Conservation (phyloP, 2,797 vertebrate species). For the Danionella dracula region DNA sequence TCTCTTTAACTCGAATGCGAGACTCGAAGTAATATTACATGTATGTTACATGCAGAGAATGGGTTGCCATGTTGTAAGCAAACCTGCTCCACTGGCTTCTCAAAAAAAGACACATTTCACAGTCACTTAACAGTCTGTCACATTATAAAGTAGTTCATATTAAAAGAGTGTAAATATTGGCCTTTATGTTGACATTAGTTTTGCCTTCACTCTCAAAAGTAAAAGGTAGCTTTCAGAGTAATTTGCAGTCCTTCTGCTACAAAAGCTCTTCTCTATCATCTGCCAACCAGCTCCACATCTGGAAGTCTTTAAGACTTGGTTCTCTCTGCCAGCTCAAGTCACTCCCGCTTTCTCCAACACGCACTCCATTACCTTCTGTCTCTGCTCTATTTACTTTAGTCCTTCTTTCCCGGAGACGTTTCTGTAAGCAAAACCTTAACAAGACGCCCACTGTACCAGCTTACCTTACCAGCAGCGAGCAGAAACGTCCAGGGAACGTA, state of each 20-base stretch:
- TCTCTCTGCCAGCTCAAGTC: constrained; percentile 73
- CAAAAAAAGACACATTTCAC: neutral
- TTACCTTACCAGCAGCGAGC: too few species aligned
- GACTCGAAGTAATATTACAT: too few species aligned
- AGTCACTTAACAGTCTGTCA: neutral
- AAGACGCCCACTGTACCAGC: constrained; percentile 27
- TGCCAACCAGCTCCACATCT: constrained; percentile 67
- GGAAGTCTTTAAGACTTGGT: constrained; percentile 76
- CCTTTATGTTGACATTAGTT: neutral
- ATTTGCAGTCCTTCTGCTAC: constrained; percentile 30
- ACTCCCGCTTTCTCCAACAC: constrained; percentile 48
- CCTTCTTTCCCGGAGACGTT: constrained; percentile 30
- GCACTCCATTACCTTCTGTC: constrained; percentile 42
- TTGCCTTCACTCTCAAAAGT: too few species aligned
- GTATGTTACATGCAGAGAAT: too few species aligned
- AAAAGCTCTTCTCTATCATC: constrained; percentile 44
- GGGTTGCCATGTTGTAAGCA: too few species aligned
- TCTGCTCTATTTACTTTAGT: constrained; percentile 41
- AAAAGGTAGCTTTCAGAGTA: neutral
- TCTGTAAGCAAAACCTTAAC: constrained; percentile 27
- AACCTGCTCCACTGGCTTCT: too few species aligned
- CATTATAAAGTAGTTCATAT: neutral
- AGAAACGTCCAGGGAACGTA: too few species aligned
- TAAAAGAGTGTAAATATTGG: neutral
- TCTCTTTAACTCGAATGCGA: too few species aligned